Percentiles rank a stretch among this genome's conserved stretches.
Evolutionary conservation across 2,888 invertebrate species (phyloP).

Genomic region (Abscondita cerata): DNA sequence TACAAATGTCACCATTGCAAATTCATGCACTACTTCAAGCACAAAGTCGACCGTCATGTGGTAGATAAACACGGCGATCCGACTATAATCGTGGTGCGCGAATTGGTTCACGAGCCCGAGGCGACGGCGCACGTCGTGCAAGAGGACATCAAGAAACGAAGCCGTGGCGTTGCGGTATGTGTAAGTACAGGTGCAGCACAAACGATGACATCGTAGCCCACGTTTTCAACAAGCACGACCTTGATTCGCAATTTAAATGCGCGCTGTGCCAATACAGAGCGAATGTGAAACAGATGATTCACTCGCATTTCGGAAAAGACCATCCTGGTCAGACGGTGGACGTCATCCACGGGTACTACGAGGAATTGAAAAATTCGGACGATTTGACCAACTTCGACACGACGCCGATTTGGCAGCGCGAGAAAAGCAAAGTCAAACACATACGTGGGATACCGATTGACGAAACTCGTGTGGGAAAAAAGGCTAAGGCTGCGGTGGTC

Average conservation of each 20-base stretch:
- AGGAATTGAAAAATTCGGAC: slow-evolving; percentile 52
- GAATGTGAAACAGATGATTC: slow-evolving; percentile 63
- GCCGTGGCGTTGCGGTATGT: slow-evolving; percentile 75
- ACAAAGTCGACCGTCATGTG: slow-evolving; percentile 72
- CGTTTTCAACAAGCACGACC: slow-evolving; percentile 65
- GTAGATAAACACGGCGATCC: slow-evolving; percentile 66
- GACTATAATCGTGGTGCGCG: slow-evolving; percentile 60
- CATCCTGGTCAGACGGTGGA: slow-evolving; percentile 61
- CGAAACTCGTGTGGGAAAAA: slow-evolving; percentile 52
- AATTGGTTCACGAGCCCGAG: slow-evolving; percentile 52
- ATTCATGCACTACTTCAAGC: slow-evolving; percentile 69
- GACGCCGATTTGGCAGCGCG: slow-evolving; percentile 68
- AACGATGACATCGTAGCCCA: slow-evolving; percentile 69
- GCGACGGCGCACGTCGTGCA: slow-evolving; percentile 22
- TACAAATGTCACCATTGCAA: slow-evolving; percentile 76
- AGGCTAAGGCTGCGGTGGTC: slow-evolving; percentile 35
- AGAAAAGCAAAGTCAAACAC: slow-evolving; percentile 63
- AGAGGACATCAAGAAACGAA: slow-evolving; percentile 59
- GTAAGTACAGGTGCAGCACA: slow-evolving; percentile 66
- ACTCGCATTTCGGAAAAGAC: slow-evolving; percentile 66
- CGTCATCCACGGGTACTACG: slow-evolving; percentile 64
- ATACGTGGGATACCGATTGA: slow-evolving; percentile 68
- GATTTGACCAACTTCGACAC: slow-evolving; percentile 60
- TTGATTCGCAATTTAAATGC: slow-evolving; percentile 75
- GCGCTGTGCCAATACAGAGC: slow-evolving; percentile 68